A percentile compares a stretch with the other conserved stretches of the same genome.
phyloP scores from a whole-genome alignment of 2,797 vertebrate genomes.

The Lophius americanus region DNA sequence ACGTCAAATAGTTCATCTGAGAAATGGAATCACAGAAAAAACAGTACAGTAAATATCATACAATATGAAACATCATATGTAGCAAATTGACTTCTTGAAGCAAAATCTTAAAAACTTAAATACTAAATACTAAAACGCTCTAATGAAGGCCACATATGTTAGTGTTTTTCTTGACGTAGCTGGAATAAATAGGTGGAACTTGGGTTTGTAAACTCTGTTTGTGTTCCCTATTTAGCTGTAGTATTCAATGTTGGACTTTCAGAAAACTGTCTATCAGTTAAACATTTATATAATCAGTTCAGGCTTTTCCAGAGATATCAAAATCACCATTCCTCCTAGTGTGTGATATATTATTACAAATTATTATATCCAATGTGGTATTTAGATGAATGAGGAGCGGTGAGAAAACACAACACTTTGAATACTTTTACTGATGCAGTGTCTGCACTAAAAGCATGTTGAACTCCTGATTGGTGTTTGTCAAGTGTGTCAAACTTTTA shows the following conservation, averaged over 20 bases:
- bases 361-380: accelerated
- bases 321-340: background rate
- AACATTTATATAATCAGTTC: background rate
- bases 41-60: background rate
- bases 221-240: no score
- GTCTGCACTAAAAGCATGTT: background rate
- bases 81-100: background rate
- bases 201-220: no score
- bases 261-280: background rate
- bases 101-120: background rate
- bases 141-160: no score
- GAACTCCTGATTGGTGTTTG: background rate
- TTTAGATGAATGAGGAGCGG: background rate
- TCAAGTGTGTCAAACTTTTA: background rate
- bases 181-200: no score
- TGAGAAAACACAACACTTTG: background rate
- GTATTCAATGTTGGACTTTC: no score
- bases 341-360: no score
- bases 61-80: background rate
- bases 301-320: background rate
- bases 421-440: background rate
- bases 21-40: background rate
- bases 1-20: background rate
- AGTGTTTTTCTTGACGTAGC: no score
- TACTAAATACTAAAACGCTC: no score